A percentile compares a stretch with the other conserved stretches of the same genome.
phyloP scores from a whole-genome alignment of 2,888 invertebrate species.

The Cerceris rybyensis region DNA sequence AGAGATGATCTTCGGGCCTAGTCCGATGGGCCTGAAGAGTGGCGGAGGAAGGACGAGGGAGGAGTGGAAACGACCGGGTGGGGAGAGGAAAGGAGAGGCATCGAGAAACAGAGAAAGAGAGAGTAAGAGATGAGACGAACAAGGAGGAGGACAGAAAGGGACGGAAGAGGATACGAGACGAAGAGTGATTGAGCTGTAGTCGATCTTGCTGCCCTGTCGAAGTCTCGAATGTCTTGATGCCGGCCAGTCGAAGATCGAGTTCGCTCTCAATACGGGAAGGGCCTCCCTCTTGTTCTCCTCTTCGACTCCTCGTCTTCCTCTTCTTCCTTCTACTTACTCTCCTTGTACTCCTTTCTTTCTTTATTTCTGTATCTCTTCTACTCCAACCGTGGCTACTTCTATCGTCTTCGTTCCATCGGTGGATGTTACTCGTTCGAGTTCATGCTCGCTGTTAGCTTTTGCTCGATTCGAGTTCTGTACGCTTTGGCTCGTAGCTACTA shows the following conservation, averaged over 20 bases:
- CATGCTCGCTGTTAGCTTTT: constrained; percentile 9
- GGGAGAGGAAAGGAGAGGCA: constrained; percentile 28
- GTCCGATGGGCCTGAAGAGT: constrained; percentile 43
- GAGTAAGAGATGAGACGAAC: constrained; percentile 27
- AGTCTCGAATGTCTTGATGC: constrained; percentile 80
- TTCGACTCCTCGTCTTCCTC: constrained; percentile 13
- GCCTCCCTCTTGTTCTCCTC: constrained; percentile 26
- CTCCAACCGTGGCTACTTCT: background rate
- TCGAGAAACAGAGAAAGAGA: constrained; percentile 18
- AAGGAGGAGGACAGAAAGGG: constrained; percentile 32
- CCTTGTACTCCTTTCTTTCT: constrained; percentile 25
- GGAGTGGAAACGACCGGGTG: background rate
- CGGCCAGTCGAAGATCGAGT: constrained; percentile 75
- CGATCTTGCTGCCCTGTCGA: constrained; percentile 79
- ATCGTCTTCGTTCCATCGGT: constrained; percentile 8
- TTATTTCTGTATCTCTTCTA: constrained; percentile 5
- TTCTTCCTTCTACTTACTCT: constrained; percentile 21
- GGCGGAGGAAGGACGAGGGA: constrained; percentile 6
- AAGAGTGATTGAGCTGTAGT: constrained; percentile 82
- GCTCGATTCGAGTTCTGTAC: constrained; percentile 9
- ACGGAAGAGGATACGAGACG: constrained; percentile 74
- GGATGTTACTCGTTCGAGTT: constrained; percentile 16
- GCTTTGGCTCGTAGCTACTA: constrained; percentile 31
- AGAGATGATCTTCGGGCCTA: constrained; percentile 26
- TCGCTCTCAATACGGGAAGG: constrained; percentile 71